Evolutionary conservation across 2,797 vertebrate species (phyloP).

Genomic region (Labroides dimidiatus): DNA sequence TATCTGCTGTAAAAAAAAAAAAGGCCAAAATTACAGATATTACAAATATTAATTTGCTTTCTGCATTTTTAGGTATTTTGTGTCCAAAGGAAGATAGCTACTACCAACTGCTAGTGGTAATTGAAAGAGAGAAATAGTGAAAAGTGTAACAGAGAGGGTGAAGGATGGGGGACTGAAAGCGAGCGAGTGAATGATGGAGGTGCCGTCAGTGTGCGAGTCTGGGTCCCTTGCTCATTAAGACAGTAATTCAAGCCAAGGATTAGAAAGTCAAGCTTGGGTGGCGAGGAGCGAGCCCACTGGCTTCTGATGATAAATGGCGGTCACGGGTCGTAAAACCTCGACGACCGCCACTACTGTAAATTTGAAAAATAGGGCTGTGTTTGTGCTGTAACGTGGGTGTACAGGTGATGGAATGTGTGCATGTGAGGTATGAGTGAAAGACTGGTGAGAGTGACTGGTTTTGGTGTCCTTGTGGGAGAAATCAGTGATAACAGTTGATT

Average conservation of each 20-base stretch:
- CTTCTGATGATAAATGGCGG: constrained; percentile 61
- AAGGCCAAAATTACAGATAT: too few relatives aligned
- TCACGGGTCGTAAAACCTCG: constrained; percentile 49
- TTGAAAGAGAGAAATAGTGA: constrained; percentile 50
- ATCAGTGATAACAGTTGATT: constrained; percentile 1
- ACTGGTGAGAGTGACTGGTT: constrained; percentile 17
- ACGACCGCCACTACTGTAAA: constrained; percentile 18
- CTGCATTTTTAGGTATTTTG: too few relatives aligned
- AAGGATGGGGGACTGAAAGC: constrained; percentile 52
- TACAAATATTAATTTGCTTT: too few relatives aligned
- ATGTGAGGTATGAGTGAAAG: not conserved
- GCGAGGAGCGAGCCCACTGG: constrained; percentile 42
- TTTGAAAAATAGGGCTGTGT: constrained; percentile 9
- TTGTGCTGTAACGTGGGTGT: constrained; percentile 1
- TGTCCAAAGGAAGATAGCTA: not conserved
- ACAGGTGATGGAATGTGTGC: not conserved
- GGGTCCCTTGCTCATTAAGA: constrained; percentile 74
- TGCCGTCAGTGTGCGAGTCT: constrained; percentile 51
- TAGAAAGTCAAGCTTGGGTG: constrained; percentile 60
- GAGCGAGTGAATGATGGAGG: constrained; percentile 66
- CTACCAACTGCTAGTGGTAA: constrained; percentile 22
- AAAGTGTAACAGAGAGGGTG: constrained; percentile 56
- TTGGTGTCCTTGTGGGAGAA: constrained; percentile 12
- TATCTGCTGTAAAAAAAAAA: too few relatives aligned
- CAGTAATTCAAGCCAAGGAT: constrained; percentile 72